Conservation (phyloP, 2,113 vertebrate genomes). For the Corythornis vintsioides region DNA sequence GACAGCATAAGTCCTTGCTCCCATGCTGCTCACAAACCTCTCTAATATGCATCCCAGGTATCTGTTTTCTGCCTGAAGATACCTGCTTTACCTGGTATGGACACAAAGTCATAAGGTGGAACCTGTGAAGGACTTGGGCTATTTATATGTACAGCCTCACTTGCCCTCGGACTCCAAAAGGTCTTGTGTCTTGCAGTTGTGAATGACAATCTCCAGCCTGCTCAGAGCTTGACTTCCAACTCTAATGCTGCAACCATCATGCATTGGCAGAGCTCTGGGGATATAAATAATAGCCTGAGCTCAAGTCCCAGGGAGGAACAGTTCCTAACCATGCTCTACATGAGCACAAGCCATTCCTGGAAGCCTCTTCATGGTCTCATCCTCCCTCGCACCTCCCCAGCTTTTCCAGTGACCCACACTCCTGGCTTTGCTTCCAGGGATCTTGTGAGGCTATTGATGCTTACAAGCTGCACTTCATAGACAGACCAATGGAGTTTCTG, state of each 20-base stretch:
- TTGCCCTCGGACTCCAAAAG: background rate
- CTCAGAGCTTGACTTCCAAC: background rate
- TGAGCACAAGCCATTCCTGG: constrained; percentile 25
- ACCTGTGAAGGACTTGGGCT: background rate
- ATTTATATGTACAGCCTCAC: background rate
- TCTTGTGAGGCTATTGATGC: constrained; percentile 19
- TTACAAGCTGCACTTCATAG: background rate
- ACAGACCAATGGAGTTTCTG: background rate
- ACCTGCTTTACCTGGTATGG: background rate
- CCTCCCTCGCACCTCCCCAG: background rate
- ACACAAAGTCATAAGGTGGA: background rate
- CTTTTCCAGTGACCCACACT: background rate
- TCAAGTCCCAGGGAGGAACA: constrained; percentile 28
- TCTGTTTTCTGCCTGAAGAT: background rate
- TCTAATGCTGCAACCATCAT: background rate
- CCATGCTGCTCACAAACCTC: background rate
- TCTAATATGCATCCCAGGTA: background rate
- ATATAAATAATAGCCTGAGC: constrained; percentile 53
- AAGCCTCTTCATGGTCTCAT: background rate
- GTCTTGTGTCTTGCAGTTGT: background rate
- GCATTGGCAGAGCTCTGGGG: constrained; percentile 21
- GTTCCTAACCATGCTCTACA: constrained; percentile 18
- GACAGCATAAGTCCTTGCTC: background rate
- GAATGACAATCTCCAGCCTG: constrained; percentile 20
- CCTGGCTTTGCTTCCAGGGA: constrained; percentile 5